Conservation (phyloP, 2,888 invertebrate species). For the Neria commutata region DNA sequence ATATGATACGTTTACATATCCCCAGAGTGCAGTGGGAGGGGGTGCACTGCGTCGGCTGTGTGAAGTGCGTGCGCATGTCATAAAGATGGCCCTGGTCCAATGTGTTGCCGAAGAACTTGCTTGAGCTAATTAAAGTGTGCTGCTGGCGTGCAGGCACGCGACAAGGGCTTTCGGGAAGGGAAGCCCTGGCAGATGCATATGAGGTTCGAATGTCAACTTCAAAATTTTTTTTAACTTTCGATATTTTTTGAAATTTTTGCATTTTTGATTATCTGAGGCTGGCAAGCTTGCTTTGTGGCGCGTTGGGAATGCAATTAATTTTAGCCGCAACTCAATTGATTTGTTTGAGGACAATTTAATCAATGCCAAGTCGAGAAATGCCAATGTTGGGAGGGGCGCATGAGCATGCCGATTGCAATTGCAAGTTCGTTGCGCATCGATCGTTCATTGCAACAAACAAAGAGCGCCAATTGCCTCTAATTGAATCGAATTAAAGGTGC, state of each 20-base stretch:
- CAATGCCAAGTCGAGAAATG: constrained; percentile 41
- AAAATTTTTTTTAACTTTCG: neutral
- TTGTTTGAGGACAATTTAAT: constrained; percentile 63
- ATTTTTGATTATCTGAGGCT: neutral
- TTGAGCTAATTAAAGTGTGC: too few species aligned
- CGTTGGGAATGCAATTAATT: constrained; percentile 61
- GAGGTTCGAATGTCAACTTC: neutral
- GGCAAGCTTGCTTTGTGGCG: too few species aligned
- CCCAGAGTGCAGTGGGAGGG: neutral
- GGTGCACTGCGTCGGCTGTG: neutral
- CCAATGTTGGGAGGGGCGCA: neutral
- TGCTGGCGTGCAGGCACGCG: too few species aligned
- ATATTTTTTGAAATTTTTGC: neutral
- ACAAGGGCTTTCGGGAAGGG: neutral
- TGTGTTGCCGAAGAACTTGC: too few species aligned
- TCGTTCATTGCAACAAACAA: constrained; percentile 14
- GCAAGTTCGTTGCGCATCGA: constrained; percentile 16
- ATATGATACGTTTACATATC: constrained; percentile 51
- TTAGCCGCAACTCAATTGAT: constrained; percentile 57
- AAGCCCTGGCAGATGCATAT: neutral
- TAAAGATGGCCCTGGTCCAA: too few species aligned
- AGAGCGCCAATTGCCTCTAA: constrained; percentile 60
- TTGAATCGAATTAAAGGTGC: constrained; percentile 63
- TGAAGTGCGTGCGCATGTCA: too few species aligned
- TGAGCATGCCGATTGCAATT: neutral